Conservation (phyloP, 30 jellyfish, hydroid and myxozoan species). For the Catostylus mosaicus region DNA sequence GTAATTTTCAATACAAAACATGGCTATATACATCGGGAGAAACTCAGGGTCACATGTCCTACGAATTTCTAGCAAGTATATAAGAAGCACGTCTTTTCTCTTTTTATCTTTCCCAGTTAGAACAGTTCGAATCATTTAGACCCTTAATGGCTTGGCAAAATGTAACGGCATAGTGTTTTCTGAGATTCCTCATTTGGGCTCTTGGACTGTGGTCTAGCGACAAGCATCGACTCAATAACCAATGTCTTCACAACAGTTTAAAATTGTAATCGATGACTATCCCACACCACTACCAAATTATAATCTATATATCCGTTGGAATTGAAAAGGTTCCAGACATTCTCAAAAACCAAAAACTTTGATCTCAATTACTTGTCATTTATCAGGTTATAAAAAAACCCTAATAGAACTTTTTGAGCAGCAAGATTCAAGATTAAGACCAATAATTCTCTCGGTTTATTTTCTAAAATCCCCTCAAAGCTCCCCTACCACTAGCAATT, state of each 20-base stretch:
- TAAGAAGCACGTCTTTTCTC: too few relatives aligned
- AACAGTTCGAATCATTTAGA: too few relatives aligned
- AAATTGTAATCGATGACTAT: not conserved
- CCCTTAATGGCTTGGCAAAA: too few relatives aligned
- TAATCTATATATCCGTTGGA: not conserved
- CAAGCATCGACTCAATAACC: not conserved
- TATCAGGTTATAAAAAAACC: not conserved
- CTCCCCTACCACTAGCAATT: not conserved
- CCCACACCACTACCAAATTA: slow-evolving; percentile 6
- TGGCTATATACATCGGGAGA: too few relatives aligned
- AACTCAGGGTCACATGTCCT: too few relatives aligned
- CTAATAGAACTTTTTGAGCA: not conserved
- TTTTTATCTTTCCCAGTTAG: too few relatives aligned
- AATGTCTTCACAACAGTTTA: not conserved
- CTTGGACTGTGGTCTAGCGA: not conserved
- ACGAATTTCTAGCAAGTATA: too few relatives aligned
- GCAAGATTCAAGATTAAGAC: not conserved
- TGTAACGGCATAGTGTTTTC: too few relatives aligned
- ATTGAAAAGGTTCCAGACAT: slow-evolving; percentile 17
- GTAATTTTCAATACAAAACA: too few relatives aligned
- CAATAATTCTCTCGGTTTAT: slow-evolving; percentile 12
- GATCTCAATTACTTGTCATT: slow-evolving; percentile 1
- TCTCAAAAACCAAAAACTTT: slow-evolving; percentile 5
- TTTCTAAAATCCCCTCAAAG: not conserved
- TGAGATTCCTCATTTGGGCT: too few relatives aligned